phyloP scores from a whole-genome alignment of 37 sponge, comb jelly and placozoan genomes.

The Cladorhizidae sp. region DNA sequence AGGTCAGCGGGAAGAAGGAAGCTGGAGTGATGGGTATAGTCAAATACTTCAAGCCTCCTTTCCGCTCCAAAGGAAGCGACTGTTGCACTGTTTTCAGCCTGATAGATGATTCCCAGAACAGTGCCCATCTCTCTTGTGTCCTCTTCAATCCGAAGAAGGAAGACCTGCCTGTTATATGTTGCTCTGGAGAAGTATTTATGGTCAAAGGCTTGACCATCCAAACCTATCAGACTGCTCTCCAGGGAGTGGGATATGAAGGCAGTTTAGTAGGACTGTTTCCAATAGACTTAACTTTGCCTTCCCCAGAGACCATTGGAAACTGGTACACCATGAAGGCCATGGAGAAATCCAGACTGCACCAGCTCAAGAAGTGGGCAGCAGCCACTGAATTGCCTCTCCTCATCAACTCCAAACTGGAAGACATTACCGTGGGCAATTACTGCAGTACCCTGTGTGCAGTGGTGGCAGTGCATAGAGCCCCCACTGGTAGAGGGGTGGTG shows the following conservation, averaged over 20 bases:
- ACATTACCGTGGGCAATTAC: not conserved
- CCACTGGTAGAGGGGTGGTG: not conserved
- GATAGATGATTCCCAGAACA: not conserved
- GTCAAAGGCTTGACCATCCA: slow-evolving; percentile 21
- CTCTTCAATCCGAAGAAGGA: slow-evolving; percentile 16
- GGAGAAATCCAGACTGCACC: not conserved
- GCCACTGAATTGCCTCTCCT: not conserved
- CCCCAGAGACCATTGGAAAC: not conserved
- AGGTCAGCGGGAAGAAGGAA: not conserved
- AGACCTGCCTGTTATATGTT: not conserved
- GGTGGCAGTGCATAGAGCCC: not conserved
- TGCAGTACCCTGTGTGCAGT: slow-evolving; percentile 22
- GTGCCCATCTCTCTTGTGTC: not conserved
- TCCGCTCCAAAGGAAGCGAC: slow-evolving; percentile 21
- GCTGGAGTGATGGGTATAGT: slow-evolving; percentile 29
- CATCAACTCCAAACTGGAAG: not conserved
- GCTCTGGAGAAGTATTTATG: slow-evolving; percentile 12
- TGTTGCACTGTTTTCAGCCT: slow-evolving; percentile 12
- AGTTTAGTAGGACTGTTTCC: slow-evolving; percentile 13
- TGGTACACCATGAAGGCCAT: not conserved
- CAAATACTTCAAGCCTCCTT: slow-evolving; percentile 31
- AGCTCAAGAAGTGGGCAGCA: slow-evolving; percentile 14
- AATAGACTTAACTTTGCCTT: not conserved
- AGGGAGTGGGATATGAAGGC: not conserved
- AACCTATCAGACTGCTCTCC: slow-evolving; percentile 6